These are phyloP conservation scores for Lithophane socia DNA, from an alignment of 2,888 invertebrate genomes.

Conservation along the genomic window DNA sequence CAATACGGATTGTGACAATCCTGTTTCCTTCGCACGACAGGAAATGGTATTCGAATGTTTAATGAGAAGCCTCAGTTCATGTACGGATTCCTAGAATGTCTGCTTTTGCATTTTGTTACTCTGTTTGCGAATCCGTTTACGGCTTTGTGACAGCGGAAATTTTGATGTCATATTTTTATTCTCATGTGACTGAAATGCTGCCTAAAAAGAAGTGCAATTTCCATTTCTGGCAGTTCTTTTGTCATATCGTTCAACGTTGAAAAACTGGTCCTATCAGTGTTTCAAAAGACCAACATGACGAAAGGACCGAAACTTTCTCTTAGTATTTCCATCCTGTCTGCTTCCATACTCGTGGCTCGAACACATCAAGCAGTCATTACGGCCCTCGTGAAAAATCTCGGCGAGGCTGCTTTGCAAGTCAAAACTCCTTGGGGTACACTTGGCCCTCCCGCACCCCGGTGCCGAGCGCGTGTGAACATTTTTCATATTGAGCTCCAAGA, in stretches of 20 bases:
- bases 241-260: not conserved
- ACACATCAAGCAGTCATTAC: conserved; percentile 89
- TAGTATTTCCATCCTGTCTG: conserved; percentile 50
- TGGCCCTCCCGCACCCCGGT: conserved; percentile 62
- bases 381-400: conserved; percentile 88
- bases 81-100: conserved; percentile 67
- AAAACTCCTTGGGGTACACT: conserved; percentile 82
- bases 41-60: conserved; percentile 88
- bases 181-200: conserved; percentile 16
- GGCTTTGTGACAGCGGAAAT: conserved; percentile 41
- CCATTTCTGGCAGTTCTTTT: conserved; percentile 9
- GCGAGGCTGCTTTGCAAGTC: conserved; percentile 88
- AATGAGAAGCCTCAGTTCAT: conserved; percentile 84
- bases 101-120: conserved; percentile 57
- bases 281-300: conserved; percentile 29
- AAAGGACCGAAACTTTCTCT: conserved; percentile 35
- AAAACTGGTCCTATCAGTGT: conserved; percentile 17
- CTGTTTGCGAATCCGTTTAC: conserved; percentile 48
- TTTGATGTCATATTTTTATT: conserved; percentile 34
- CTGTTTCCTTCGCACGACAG: conserved; percentile 86
- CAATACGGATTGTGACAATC: conserved; percentile 89
- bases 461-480: conserved; percentile 70
- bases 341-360: conserved; percentile 70
- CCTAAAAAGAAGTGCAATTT: conserved; percentile 3
- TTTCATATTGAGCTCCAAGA: conserved; percentile 71